Percentiles rank a stretch among this genome's conserved stretches.
Conservation (phyloP, 2,888 invertebrate genomes). For the Chromoteleia sp. region DNA sequence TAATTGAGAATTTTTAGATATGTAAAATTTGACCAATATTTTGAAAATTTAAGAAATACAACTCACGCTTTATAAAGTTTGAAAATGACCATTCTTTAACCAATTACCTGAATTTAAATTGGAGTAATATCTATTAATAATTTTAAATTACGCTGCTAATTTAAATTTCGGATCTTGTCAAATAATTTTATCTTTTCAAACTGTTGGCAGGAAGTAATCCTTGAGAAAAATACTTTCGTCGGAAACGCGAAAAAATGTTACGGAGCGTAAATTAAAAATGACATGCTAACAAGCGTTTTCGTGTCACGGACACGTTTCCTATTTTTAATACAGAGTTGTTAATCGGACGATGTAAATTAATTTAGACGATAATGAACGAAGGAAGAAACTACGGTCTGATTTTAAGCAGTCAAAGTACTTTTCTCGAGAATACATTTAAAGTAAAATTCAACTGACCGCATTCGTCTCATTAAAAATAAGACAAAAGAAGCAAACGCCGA, state of each 20-base stretch:
- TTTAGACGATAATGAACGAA: conserved; percentile 31
- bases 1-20: too few species aligned
- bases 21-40: too few species aligned
- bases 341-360: conserved; percentile 52
- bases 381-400: conserved; percentile 13
- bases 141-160: neutral
- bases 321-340: conserved; percentile 48
- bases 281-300: conserved; percentile 34
- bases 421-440: conserved; percentile 52
- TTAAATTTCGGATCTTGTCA: neutral
- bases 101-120: neutral
- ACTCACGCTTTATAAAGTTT: too few species aligned
- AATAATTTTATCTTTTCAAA: neutral
- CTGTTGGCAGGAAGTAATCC: conserved; percentile 44
- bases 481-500: conserved; percentile 60
- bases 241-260: conserved; percentile 16
- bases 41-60: too few species aligned
- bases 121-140: conserved; percentile 1
- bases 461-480: conserved; percentile 54
- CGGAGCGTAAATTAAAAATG: conserved; percentile 24
- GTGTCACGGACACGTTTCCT: conserved; percentile 46
- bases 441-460: conserved; percentile 40
- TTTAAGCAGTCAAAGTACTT: conserved; percentile 52
- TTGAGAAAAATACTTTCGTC: conserved; percentile 55
- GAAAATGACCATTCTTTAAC: too few species aligned